Base-by-base conservation (phyloP, 2,113 vertebrate genomes). In the Megaleporinus macrocephalus region DNA sequence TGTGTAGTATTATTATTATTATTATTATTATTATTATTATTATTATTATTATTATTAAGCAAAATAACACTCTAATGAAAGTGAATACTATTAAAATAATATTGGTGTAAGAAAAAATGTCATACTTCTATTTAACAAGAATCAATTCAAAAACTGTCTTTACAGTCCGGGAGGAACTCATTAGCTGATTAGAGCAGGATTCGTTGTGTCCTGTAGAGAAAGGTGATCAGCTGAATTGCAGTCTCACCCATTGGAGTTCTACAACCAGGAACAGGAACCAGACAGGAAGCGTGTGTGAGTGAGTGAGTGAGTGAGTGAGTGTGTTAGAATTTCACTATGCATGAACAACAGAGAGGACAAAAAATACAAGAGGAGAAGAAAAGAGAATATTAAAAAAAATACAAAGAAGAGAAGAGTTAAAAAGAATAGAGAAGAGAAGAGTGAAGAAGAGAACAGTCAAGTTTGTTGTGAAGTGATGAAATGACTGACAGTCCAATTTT, bases 211-310 rank as follows among this genome's bases (percentile, higher is more conserved):
- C 26, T 84, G 51, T 70, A 24, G 55, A 53, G 76, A 79, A 75
- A 79, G 75, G 14, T 70, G 33, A 63, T 62, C 57, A 76, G 63
- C 71, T 72, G 33, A 73, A 72, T 62, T 79, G 36, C 62, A 33
- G 22, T 24, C 41, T 76, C 57, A 53, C 44, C 73, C 73, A 0
- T 55, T 71, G 72, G 15, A 79, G 29, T 29, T 51, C 76, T 57
- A 76, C 76, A 83, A 69, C 83, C 83, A 76, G 72, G 76, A 79
- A 78, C 53, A 24, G 36, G 26, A 76, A 49, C 12, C 33, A 69
- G 55, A 76, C 65, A 76, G 63, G 63, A 75, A 75, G 73, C 30
- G n/a, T 66, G n/a, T 36, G n/a, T 55, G 1, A 57, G 30, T 36
- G 29, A 3, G 62, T 79, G 18, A 53, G 5, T 53, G 51, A 2